Percentiles rank a stretch among this genome's conserved stretches.
Evolutionary conservation across 2,888 invertebrate genomes (phyloP).

Genomic region (Listrodromus nycthemerus): DNA sequence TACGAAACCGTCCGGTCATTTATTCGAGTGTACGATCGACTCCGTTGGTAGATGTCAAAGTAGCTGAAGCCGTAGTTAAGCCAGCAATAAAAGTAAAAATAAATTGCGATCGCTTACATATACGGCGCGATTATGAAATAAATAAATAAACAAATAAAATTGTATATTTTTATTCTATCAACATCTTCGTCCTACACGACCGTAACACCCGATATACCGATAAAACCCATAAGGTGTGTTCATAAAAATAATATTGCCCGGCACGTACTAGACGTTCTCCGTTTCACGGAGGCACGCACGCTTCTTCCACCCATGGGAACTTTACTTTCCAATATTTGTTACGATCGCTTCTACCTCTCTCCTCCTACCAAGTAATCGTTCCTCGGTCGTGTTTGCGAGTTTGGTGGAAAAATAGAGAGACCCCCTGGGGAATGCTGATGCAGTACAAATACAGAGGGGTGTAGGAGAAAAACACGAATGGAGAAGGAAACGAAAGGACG

Average conservation of each 20-base stretch:
- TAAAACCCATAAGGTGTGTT: slow-evolving; percentile 24
- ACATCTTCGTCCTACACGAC: slow-evolving; percentile 5
- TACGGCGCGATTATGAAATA: slow-evolving; percentile 2
- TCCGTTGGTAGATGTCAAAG: neutral
- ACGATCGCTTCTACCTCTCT: slow-evolving; percentile 36
- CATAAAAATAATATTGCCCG: slow-evolving; percentile 46
- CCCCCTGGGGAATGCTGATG: slow-evolving; percentile 32
- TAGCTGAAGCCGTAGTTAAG: neutral
- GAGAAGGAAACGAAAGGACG: slow-evolving; percentile 19
- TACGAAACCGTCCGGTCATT: slow-evolving; percentile 35
- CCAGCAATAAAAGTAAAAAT: neutral
- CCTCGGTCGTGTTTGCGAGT: slow-evolving; percentile 16
- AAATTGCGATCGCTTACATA: neutral
- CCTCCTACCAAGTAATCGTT: neutral
- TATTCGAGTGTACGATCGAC: slow-evolving; percentile 33
- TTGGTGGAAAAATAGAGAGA: slow-evolving; percentile 44
- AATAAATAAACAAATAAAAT: neutral
- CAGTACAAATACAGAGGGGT: neutral
- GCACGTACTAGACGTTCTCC: slow-evolving; percentile 32
- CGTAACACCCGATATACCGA: neutral
- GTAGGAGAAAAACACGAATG: slow-evolving; percentile 14
- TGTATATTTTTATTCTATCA: neutral
- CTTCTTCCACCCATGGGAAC: slow-evolving; percentile 20
- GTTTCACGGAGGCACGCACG: slow-evolving; percentile 26
- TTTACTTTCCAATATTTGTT: slow-evolving; percentile 53